These are phyloP conservation scores for Chaetodon trifascialis DNA, from an alignment of 2,113 vertebrate species.

Conservation along the genomic window DNA sequence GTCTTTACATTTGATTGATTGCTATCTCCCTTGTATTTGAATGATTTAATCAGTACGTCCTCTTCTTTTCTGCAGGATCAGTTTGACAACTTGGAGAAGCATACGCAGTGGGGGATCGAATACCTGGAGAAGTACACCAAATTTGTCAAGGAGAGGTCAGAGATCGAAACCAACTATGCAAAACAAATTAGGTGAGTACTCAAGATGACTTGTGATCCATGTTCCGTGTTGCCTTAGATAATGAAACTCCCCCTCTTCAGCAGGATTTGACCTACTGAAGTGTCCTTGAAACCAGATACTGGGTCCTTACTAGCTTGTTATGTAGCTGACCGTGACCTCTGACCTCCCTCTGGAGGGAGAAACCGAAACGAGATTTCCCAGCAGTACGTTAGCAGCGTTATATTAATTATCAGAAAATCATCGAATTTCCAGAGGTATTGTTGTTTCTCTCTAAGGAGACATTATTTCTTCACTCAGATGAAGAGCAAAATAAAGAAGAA, in stretches of 20 bases:
- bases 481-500: conserved; percentile 7
- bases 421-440: background rate
- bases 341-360: conserved; percentile 27
- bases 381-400: background rate
- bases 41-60: background rate
- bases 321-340: conserved; percentile 51
- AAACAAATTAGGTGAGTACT: conserved; percentile 96
- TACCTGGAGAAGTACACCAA: conserved; percentile 96
- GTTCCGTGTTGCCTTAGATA: conserved; percentile 5
- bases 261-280: conserved; percentile 43
- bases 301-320: conserved; percentile 17
- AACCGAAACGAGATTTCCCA: conserved; percentile 12
- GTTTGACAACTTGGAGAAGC: conserved; percentile 98
- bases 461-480: background rate
- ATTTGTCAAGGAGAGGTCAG: conserved; percentile 96
- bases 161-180: conserved; percentile 97
- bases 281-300: conserved; percentile 57
- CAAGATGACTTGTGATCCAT: background rate
- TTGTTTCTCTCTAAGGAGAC: conserved; percentile 3
- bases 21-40: background rate
- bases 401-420: background rate
- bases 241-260: background rate
- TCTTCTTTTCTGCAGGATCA: conserved; percentile 89
- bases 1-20: background rate
- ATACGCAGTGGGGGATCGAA: conserved; percentile 96